A percentile compares a stretch with the other conserved stretches of the same genome.
Evolutionary conservation across 2,797 vertebrate species (phyloP).

Genomic region (Florisuga fusca): DNA sequence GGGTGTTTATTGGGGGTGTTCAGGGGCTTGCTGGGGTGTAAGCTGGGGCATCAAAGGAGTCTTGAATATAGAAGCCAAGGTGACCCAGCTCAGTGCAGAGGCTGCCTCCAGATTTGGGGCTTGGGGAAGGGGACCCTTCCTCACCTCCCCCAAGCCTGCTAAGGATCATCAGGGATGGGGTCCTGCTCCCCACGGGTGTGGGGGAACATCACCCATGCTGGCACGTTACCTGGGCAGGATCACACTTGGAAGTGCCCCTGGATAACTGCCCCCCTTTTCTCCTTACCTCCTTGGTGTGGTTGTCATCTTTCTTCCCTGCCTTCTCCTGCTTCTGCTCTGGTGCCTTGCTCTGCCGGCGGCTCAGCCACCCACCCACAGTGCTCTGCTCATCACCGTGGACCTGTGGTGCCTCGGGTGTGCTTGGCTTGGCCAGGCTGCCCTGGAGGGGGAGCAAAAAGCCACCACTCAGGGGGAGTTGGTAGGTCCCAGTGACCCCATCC

Average conservation of each 20-base stretch:
- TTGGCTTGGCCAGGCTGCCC: conserved; percentile 72
- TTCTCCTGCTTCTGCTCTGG: conserved; percentile 58
- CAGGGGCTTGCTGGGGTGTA: neutral
- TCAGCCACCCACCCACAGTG: neutral
- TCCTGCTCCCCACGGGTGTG: neutral
- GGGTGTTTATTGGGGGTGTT: neutral
- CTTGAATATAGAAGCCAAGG: neutral
- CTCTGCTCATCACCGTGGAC: neutral
- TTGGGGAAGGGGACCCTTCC: neutral
- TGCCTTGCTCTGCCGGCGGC: conserved; percentile 33
- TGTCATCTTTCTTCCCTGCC: neutral
- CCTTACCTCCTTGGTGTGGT: conserved; percentile 44
- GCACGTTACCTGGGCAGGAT: neutral
- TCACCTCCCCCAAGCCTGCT: neutral
- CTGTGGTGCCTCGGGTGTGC: fast-evolving
- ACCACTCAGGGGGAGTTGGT: neutral
- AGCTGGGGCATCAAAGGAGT: neutral
- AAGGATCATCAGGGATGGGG: neutral
- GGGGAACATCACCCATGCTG: neutral
- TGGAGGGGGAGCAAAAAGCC: neutral
- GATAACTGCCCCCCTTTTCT: neutral
- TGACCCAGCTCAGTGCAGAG: neutral
- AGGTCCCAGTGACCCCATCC: neutral
- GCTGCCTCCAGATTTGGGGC: neutral
- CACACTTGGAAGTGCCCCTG: neutral